phyloP scores from a whole-genome alignment of 2,888 invertebrate genomes.

The Hyposoter dolosus region DNA sequence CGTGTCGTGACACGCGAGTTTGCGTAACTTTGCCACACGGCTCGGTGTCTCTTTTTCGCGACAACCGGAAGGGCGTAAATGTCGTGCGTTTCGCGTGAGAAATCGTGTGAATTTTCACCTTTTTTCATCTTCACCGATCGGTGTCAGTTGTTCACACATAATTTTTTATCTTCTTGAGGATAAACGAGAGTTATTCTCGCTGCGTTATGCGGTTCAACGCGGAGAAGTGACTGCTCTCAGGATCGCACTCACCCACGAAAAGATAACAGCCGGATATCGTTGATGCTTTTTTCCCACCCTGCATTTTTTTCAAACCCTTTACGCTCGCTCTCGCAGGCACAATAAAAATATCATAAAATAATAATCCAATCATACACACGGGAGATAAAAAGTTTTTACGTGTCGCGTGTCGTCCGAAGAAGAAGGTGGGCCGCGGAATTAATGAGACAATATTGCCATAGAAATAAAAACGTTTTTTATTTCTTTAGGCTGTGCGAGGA shows the following conservation, averaged over 20 bases:
- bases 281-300: conserved; percentile 38
- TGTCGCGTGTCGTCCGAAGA: conserved; percentile 75
- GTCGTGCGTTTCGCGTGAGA: background rate
- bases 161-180: background rate
- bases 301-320: conserved; percentile 39
- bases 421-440: conserved; percentile 65
- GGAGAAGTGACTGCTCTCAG: conserved; percentile 54
- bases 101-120: background rate
- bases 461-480: background rate
- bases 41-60: background rate
- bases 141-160: background rate
- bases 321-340: conserved; percentile 13
- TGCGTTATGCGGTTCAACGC: conserved; percentile 62
- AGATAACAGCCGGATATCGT: conserved; percentile 41
- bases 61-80: background rate
- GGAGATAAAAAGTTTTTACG: background rate
- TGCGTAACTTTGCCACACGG: conserved; percentile 64
- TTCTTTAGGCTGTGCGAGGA: background rate
- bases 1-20: conserved; percentile 63
- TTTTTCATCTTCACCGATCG: background rate
- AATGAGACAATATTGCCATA: background rate
- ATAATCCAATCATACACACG: conserved; percentile 70
- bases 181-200: background rate
- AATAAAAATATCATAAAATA: conserved; percentile 74
- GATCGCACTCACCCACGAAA: conserved; percentile 44